Evolutionary conservation across 2,888 invertebrate species (phyloP).

Genomic region (Punctoribates punctum): DNA sequence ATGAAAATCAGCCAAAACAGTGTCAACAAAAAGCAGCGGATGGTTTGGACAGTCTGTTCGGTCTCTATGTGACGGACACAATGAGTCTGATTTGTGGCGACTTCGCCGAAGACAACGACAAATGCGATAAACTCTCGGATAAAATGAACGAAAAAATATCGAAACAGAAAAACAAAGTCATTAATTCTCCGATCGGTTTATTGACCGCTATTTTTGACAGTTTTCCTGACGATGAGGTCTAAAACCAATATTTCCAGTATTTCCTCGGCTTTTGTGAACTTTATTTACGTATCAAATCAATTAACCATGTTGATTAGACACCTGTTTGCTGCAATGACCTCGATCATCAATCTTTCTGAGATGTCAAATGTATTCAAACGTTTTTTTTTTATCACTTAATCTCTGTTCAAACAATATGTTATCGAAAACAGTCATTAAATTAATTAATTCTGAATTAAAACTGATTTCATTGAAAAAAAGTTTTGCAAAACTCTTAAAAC

Average conservation of each 20-base stretch:
- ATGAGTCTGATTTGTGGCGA: background rate
- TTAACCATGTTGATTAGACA: too few relatives aligned
- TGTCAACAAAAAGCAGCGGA: background rate
- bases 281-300: too few relatives aligned
- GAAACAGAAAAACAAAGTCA: background rate
- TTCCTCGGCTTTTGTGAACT: too few relatives aligned
- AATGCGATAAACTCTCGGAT: background rate
- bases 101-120: background rate
- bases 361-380: too few relatives aligned
- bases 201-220: background rate
- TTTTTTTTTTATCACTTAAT: too few relatives aligned
- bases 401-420: too few relatives aligned
- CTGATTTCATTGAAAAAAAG: too few relatives aligned
- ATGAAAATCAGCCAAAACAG: background rate
- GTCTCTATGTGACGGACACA: background rate
- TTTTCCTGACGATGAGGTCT: background rate
- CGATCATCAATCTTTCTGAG: too few relatives aligned
- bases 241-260: background rate
- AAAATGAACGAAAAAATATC: background rate
- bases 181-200: background rate
- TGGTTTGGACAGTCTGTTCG: background rate
- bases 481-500: too few relatives aligned
- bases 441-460: too few relatives aligned
- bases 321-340: too few relatives aligned
- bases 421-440: too few relatives aligned